These are phyloP conservation scores for Agapornis roseicollis DNA, from an alignment of 2,113 vertebrate species.

Conservation along the genomic window DNA sequence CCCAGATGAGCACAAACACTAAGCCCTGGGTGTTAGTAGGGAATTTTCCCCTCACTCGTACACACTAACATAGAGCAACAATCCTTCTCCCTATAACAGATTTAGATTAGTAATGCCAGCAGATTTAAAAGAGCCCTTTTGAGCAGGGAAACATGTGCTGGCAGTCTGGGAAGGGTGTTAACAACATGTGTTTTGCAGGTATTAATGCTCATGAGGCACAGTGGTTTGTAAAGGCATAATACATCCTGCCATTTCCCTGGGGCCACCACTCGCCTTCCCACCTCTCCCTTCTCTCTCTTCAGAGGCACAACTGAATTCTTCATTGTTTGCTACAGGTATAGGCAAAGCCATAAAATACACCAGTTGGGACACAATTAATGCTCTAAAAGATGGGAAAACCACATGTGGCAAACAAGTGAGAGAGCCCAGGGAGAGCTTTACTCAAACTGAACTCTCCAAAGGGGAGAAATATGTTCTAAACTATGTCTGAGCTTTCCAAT, in stretches of 20 bases:
- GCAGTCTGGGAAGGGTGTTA: constrained; percentile 26
- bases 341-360: constrained; percentile 8
- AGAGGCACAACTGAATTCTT: neutral
- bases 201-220: neutral
- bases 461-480: neutral
- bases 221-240: neutral
- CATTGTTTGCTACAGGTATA: neutral
- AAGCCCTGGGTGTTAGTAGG: neutral
- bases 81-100: neutral
- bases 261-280: neutral
- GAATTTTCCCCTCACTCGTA: neutral
- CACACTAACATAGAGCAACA: neutral
- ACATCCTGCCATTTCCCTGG: neutral
- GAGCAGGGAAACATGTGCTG: neutral
- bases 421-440: neutral
- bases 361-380: constrained; percentile 60
- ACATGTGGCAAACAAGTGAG: constrained; percentile 48
- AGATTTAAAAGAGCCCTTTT: neutral
- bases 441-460: neutral
- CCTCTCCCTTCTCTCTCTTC: neutral
- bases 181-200: constrained; percentile 9
- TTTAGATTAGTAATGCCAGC: neutral
- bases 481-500: neutral
- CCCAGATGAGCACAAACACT: neutral
- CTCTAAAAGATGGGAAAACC: constrained; percentile 18